A percentile compares a stretch with the other conserved stretches of the same genome.
These are phyloP conservation scores for Meriones psammophilus DNA, from an alignment of 2,797 vertebrate genomes.

Conservation along the genomic window DNA sequence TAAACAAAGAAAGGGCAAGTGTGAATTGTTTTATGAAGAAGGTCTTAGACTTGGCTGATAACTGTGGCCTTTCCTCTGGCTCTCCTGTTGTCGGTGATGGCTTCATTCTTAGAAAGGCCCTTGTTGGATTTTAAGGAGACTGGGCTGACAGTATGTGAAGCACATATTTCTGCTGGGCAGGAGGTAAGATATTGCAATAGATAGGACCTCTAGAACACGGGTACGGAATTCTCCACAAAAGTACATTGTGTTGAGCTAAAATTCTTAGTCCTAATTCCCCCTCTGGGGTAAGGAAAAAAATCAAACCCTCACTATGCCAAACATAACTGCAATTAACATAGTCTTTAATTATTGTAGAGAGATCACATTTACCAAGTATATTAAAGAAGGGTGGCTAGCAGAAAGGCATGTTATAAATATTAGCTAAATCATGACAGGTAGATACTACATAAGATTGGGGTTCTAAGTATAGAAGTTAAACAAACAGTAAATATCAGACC, in stretches of 20 bases:
- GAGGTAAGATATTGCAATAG: neutral
- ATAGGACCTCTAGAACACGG: neutral
- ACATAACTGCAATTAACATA: slow-evolving; percentile 3
- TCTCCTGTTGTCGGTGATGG: neutral
- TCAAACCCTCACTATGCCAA: slow-evolving; percentile 28
- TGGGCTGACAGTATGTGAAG: neutral
- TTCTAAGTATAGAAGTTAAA: slow-evolving; percentile 14
- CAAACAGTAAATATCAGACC: slow-evolving; percentile 6
- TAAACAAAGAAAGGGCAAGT: neutral
- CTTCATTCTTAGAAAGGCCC: slow-evolving; percentile 16
- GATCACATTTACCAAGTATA: slow-evolving; percentile 25
- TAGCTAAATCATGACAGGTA: slow-evolving; percentile 14
- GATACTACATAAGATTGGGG: slow-evolving; percentile 25
- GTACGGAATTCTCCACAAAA: neutral
- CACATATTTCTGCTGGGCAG: neutral
- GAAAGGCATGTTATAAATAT: slow-evolving; percentile 35
- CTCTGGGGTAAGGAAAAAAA: neutral
- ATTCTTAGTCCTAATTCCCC: neutral
- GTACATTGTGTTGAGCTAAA: neutral
- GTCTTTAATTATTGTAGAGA: slow-evolving; percentile 34
- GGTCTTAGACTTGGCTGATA: neutral
- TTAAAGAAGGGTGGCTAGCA: neutral
- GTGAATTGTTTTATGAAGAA: slow-evolving; percentile 35
- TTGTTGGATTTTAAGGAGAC: neutral
- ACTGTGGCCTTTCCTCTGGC: neutral